Conservation (phyloP, 92 coral and sea anemone species). For the Epizoanthus rinbou region DNA sequence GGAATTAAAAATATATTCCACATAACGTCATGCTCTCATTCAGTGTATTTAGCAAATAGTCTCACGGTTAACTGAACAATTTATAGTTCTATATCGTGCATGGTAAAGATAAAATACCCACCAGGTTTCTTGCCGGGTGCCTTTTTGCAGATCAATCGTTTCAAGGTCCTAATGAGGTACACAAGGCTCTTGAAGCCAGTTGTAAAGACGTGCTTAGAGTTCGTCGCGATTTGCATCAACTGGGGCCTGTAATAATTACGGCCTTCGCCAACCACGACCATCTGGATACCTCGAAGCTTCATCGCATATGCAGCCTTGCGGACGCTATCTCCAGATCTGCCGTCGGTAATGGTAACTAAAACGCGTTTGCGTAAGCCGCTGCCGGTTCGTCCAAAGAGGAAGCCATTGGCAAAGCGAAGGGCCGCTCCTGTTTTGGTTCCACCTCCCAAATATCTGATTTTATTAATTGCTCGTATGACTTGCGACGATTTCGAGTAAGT, state of each 20-base stretch:
- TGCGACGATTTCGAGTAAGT: neutral
- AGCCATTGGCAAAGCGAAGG: neutral
- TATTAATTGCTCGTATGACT: neutral
- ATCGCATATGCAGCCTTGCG: constrained; percentile 6
- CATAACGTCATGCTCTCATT: too few species aligned
- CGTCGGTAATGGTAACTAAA: neutral
- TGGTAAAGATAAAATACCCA: too few species aligned
- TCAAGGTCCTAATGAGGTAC: constrained; percentile 10
- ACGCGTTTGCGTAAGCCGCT: constrained; percentile 30
- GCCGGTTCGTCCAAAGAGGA: neutral
- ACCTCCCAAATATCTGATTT: constrained; percentile 38
- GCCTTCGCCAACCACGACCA: constrained; percentile 20
- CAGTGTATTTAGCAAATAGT: too few species aligned
- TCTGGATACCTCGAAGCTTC: neutral
- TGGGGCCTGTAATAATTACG: neutral
- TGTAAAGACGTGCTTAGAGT: neutral
- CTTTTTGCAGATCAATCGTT: constrained; percentile 11
- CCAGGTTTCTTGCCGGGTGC: constrained; percentile 32
- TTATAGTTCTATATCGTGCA: too few species aligned
- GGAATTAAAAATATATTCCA: too few species aligned
- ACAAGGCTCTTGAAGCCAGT: constrained; percentile 10
- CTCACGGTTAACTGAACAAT: too few species aligned
- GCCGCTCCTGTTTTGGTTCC: constrained; percentile 38
- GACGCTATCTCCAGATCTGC: constrained; percentile 13
- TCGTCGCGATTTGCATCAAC: constrained; percentile 17